Evolutionary conservation across 2,888 invertebrate species (phyloP), one percentile per base, ranked within the genome.

Genomic region (Morpho achilles): DNA sequence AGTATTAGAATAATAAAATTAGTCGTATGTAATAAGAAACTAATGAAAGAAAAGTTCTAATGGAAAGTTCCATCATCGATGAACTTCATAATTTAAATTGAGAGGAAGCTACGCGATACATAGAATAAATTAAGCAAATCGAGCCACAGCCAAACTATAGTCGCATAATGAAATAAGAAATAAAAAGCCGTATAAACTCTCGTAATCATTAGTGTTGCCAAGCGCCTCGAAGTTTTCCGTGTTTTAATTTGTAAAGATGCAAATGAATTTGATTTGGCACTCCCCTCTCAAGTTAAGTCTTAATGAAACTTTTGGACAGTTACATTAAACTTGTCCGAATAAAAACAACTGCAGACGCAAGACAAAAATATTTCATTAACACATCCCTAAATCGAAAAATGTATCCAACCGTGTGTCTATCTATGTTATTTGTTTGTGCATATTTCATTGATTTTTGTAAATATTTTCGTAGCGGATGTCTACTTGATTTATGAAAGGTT

Each of bases 171-270:
- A 32, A 32, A 32, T 32, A 32, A 32, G 5, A 52, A 52, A 16
- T 39, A 45, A 10, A 52, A 8, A 9, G 45, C 7, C 52, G 45
- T 39, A 53, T 53, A 47, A 53, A 53, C 39, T 53, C 41, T 46
- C 53, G 39, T 53, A 9, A 53, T 53, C 53, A 45, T 52, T 52
- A 51, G 43, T 7, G 53, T 43, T 8, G 46, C 8, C 10, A 3
- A 32, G 22, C 8, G 46, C 10, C 22, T 7, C 41, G 44, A 56
- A 56, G 40, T 56, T 52, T 43, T 52, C 43, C 44, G 41, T 39
- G 50, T 62, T 61, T 62, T 60, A 60, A 56, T 64, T 64, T 54
- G 64, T 56, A 54, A 51, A 46, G 56, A 47, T 59, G 46, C 51
- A 53, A 55, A 56, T 53, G 42, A 56, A 58, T 60, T 58, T 56